Evolutionary conservation across 2,113 vertebrate species (phyloP), one percentile per base, ranked within the genome.

Genomic region (Neotoma lepida): DNA sequence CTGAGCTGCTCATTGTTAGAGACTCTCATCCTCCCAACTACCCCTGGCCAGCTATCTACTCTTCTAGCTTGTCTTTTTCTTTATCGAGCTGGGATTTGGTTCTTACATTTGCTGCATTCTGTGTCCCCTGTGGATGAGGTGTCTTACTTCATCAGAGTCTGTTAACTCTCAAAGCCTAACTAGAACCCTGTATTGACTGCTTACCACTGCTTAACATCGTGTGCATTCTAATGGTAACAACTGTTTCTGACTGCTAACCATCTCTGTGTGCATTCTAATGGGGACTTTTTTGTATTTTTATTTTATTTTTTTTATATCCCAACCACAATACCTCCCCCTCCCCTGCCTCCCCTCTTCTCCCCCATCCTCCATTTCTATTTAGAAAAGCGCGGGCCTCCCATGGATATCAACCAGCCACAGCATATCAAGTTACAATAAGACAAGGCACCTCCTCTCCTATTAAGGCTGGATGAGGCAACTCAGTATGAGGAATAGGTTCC

Each of bases 21-120:
- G 12, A 3, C 1, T 13, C 44, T 30, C 4, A 26, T 28, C 2
- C 13, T 10, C 28, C 51, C 0, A 0, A 4, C 46, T 2, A n/a
- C 6, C 10, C 58, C 33, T 73, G 71, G 22, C n/a, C 24, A 54
- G 9, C 2, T 20, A 9, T 54, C 78, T 13, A 24, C 51, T n/a
- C 41, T 49, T 1, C 64, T 6, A 6, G 9, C 5, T 90, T 39
- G 20, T 76, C 9, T 58, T 89, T 68, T 41, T 22, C 12, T 90
- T 54, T 77, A 63, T 82, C 73, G 58, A 13, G 22, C 28, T 93
- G 74, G 12, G 82, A n/a, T 88, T 76, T 74, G 51, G 17, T 66
- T 81, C 61, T 39, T 80, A 46, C 12, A 30, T 56, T 78, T 56
- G 49, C 2, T 22, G 15, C 73, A 30, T 44, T 85, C 51, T 64